Conservation (phyloP, 1,140 invertebrate genomes). For the Gryllus bimaculatus region DNA sequence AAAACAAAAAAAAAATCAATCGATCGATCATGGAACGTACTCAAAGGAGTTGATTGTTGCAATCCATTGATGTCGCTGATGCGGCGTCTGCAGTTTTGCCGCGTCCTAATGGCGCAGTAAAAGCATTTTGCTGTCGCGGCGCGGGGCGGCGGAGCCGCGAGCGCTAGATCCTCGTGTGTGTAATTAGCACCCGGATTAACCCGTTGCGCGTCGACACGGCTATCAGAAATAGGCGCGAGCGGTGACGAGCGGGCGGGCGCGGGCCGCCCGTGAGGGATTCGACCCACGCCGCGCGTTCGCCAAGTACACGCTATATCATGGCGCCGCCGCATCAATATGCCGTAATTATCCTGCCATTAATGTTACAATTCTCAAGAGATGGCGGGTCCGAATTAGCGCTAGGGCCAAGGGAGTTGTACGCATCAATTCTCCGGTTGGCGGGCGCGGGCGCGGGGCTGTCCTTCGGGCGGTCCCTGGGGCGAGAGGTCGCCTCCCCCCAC, state of each 20-base stretch:
- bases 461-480: neutral
- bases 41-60: too few species aligned
- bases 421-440: neutral
- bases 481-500: neutral
- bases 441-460: too few species aligned
- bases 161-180: too few species aligned
- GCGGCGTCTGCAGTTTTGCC: too few species aligned
- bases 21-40: too few species aligned
- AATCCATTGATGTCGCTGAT: too few species aligned
- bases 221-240: neutral
- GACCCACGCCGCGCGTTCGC: neutral
- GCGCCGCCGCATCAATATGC: neutral
- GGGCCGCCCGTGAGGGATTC: neutral
- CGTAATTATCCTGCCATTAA: constrained; percentile 4
- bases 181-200: too few species aligned
- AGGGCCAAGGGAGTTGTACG: constrained; percentile 2
- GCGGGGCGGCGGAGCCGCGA: too few species aligned
- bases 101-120: too few species aligned
- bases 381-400: neutral
- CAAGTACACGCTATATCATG: constrained; percentile 4
- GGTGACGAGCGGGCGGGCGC: neutral
- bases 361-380: neutral
- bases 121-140: too few species aligned
- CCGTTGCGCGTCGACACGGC: too few species aligned
- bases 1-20: too few species aligned